Base-by-base conservation (phyloP, 2,113 vertebrate genomes). In the Erythrolamprus reginae region DNA sequence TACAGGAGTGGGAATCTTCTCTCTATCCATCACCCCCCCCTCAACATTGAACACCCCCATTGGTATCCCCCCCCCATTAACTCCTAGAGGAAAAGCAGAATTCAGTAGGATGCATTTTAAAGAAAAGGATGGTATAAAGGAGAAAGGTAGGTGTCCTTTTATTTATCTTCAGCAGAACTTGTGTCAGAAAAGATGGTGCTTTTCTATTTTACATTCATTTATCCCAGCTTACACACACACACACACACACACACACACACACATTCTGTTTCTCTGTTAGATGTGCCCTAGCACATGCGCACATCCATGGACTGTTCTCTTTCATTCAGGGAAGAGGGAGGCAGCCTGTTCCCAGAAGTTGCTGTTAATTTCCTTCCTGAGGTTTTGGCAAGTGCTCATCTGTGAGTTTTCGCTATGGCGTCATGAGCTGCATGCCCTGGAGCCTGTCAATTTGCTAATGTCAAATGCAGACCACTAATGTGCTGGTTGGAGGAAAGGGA, bases 401-500 rank as follows among this genome's bases (percentile, higher is more conserved):
- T 10, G 50, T 86, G 47, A 92, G 58, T 88, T 86, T 90, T 92
- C 84, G 89, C 89, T 52, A 33, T 83, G 50, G 91, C 42, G 50
- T 89, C 84, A 83, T 56, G 70, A 90, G 53, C 84, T 55, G n/a
- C 70, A 50, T 53, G 65, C 92, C 88, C 91, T 23, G 0, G 88
- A 89, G 91, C 38, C 91, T 85, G 87, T 84, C 53, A 82, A 83
- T 89, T 89, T 13, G 33, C 92, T 93, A 92, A 47, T 91, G 94
- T 82, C 87, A 61, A 93, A 88, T 1, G 0, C 0, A 0, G 85
- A 91, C 93, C 26, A 87, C 82, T 86, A 92, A 94, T 3, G 13
- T 88, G 48, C 90, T 91, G 92, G 94, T 86, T 91, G 93, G 94
- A 84, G 93, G 93, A 93, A 93, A 47, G 90, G 91, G 94, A 92